These are phyloP conservation scores for Thinocorus orbignyianus DNA, from an alignment of 2,113 vertebrate species.

Conservation along the genomic window DNA sequence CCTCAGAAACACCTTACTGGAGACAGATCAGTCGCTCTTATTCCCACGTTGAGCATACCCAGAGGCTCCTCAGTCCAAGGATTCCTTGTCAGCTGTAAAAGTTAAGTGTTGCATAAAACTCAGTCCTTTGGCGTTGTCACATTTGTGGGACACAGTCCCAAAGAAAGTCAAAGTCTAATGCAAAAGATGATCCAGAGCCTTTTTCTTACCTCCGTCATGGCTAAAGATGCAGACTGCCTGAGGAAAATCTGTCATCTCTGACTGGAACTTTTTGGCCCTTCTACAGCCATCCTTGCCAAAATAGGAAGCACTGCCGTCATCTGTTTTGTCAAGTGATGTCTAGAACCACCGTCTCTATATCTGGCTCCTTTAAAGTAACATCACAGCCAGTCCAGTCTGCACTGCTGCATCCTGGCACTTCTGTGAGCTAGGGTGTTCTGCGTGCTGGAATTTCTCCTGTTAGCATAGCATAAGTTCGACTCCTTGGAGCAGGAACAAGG, in stretches of 20 bases:
- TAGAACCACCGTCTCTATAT: not conserved
- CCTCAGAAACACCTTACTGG: not conserved
- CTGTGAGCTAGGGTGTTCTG: not conserved
- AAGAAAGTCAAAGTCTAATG: not conserved
- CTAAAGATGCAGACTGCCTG: not conserved
- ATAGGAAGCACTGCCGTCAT: not conserved
- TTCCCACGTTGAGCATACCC: not conserved
- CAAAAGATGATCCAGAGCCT: not conserved
- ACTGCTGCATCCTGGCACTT: not conserved
- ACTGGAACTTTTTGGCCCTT: not conserved
- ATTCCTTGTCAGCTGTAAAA: not conserved
- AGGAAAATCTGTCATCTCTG: not conserved
- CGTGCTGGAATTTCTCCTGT: not conserved
- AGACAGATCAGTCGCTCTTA: not conserved
- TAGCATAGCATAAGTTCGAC: accelerated
- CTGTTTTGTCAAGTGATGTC: accelerated
- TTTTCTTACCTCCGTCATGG: not conserved
- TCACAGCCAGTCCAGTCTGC: not conserved
- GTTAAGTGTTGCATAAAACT: not conserved
- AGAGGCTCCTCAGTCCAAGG: not conserved
- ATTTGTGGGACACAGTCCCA: not conserved
- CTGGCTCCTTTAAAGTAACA: not conserved
- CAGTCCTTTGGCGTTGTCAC: not conserved
- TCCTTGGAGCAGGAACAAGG: not conserved
- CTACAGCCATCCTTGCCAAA: not conserved